phyloP scores from a whole-genome alignment of 64 coral and sea anemone species.

The Pocillopora damicornis region DNA sequence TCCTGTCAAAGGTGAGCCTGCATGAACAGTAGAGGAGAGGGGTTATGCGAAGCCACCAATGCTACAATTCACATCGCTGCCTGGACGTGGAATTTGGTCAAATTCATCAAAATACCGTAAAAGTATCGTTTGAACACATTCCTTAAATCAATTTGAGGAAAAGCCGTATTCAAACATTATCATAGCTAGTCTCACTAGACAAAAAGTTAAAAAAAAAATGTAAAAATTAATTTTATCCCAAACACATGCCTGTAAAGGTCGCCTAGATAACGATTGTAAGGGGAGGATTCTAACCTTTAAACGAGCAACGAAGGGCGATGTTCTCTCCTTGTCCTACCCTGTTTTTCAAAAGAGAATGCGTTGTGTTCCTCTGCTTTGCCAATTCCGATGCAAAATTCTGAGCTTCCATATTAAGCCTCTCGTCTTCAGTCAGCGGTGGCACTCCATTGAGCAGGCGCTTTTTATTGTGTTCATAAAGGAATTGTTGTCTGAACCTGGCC shows the following conservation, averaged over 20 bases:
- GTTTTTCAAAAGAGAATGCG: constrained; percentile 25
- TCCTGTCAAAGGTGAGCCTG: constrained; percentile 2
- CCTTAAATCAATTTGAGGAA: too few relatives aligned
- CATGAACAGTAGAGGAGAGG: neutral
- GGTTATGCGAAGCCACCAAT: neutral
- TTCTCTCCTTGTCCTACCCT: constrained; percentile 40
- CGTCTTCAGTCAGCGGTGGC: constrained; percentile 11
- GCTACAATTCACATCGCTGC: too few relatives aligned
- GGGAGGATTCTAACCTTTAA: constrained; percentile 12
- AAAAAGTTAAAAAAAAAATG: too few relatives aligned
- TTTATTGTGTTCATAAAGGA: constrained; percentile 17
- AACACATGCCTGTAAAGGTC: too few relatives aligned
- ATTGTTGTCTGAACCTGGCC: constrained; percentile 16
- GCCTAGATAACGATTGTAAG: too few relatives aligned
- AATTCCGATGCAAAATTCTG: constrained; percentile 19
- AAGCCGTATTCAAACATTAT: too few relatives aligned
- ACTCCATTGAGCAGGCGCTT: constrained; percentile 26
- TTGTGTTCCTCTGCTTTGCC: constrained; percentile 9
- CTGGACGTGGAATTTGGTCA: too few relatives aligned
- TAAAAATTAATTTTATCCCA: too few relatives aligned
- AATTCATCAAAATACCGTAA: too few relatives aligned
- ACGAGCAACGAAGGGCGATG: constrained; percentile 7
- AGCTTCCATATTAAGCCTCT: neutral
- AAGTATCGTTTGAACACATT: too few relatives aligned
- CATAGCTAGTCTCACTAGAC: too few relatives aligned